These are phyloP conservation scores for Archivesica marissinica DNA, from an alignment of 1,140 invertebrate genomes.

Conservation along the genomic window DNA sequence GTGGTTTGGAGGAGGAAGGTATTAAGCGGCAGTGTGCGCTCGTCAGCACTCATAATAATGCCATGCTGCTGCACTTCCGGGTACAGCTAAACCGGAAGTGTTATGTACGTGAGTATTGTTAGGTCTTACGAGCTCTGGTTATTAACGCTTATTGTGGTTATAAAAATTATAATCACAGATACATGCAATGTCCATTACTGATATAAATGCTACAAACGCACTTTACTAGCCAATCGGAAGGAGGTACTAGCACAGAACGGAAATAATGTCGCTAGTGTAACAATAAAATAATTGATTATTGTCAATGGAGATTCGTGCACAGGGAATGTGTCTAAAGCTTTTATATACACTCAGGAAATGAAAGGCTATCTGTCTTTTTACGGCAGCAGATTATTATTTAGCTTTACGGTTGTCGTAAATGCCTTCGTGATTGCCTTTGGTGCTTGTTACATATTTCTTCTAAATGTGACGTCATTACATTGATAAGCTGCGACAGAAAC, in stretches of 20 bases:
- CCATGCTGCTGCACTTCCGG: no score
- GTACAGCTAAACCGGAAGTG: no score
- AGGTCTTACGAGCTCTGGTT: no score
- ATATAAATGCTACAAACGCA: no score
- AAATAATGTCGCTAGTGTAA: not conserved
- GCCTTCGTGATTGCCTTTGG: not conserved
- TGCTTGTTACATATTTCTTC: not conserved
- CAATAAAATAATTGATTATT: conserved; percentile 8
- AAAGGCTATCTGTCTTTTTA: not conserved
- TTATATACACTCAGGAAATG: not conserved
- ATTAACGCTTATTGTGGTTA: no score
- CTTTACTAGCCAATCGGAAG: no score
- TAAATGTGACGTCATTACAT: not conserved
- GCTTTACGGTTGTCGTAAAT: conserved; percentile 5
- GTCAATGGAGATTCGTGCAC: not conserved
- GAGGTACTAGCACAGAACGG: not conserved
- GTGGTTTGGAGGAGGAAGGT: no score
- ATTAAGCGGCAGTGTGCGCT: no score
- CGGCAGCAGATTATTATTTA: not conserved
- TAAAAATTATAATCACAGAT: no score
- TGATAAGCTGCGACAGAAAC: not conserved
- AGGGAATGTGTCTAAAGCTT: not conserved
- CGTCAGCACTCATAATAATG: no score
- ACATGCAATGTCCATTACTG: no score
- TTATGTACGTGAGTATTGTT: no score